Evolutionary conservation across 2,113 vertebrate genomes (phyloP), one percentile per base, ranked within the genome.

Genomic region (Typhlomys cinereus): DNA sequence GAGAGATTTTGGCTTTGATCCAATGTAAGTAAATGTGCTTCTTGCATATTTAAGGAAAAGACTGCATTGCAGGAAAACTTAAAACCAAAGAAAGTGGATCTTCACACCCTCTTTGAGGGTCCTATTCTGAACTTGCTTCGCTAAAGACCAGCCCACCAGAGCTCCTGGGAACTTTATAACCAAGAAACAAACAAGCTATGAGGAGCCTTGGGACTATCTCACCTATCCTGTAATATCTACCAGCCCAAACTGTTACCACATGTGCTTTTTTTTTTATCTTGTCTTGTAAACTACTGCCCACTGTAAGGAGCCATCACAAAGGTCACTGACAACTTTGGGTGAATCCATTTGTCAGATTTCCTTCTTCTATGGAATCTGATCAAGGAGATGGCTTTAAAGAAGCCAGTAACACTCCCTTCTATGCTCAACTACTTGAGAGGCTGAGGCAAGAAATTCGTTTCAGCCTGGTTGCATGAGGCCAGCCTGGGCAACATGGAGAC

Each of bases 11-110:
- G 39, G 25, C 62, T 92, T 89, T 59, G 18, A 17, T 80, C 75
- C 48, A 25, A 64, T 21, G 27, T 27, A 70, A 80, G 67, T 67
- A 73, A 88, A 69, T 57, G 7, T 64, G 36, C 15, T 85, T 66
- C 25, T 52, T 57, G 36, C 64, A n/a, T 91, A 36, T 88, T 61
- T 87, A 61, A 67, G 85, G 41, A 86, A 91, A 93, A 87, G n/a
- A 41, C 31, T 5, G 12, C 5, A 27, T 46, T 44, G 50, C 14
- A 76, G 23, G 18, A 84, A 94, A 41, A 81, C 13, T 44, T 17
- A 36, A 92, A 67, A 50, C 15, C 57, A 75, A 90, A 94, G 44
- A 27, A 89, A 86, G 52, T 48, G 52, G 80, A 67, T 57, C 18
- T 80, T 66, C 21, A 10, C 15, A 25, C 21, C 20, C 44, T 15